Conservation (phyloP, 2,888 invertebrate genomes). For the Agriopis aurantiaria region DNA sequence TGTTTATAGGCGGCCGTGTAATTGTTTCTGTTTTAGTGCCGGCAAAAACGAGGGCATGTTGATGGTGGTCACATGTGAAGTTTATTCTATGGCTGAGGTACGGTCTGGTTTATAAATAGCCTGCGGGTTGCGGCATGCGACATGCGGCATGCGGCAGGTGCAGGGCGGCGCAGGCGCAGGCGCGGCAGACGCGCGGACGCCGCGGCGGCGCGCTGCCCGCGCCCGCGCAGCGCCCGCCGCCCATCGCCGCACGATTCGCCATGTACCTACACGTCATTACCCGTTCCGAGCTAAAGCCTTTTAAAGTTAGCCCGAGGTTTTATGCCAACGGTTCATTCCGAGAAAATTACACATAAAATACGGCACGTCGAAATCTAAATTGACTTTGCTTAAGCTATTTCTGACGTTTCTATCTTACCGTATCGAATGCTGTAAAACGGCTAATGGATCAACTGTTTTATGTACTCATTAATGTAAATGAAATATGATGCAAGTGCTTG, state of each 20-base stretch:
- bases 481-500: constrained; percentile 19
- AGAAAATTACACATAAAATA: constrained; percentile 40
- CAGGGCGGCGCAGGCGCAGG: constrained; percentile 63
- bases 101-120: constrained; percentile 83
- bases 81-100: constrained; percentile 70
- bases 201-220: constrained; percentile 49
- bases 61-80: constrained; percentile 50
- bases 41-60: constrained; percentile 32
- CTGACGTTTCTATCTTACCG: constrained; percentile 29
- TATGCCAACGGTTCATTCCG: constrained; percentile 38
- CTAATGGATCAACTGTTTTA: constrained; percentile 25
- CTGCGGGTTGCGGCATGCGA: constrained; percentile 50
- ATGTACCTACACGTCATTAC: constrained; percentile 29
- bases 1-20: constrained; percentile 26
- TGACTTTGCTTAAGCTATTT: constrained; percentile 29
- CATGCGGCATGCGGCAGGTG: constrained; percentile 61
- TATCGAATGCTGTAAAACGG: constrained; percentile 24
- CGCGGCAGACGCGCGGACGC: constrained; percentile 70
- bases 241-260: too few relatives aligned
- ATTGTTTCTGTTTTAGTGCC: constrained; percentile 34
- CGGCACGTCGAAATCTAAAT: constrained; percentile 40
- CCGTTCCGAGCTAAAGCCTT: constrained; percentile 35
- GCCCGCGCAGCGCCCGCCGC: too few relatives aligned
- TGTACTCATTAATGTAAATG: constrained; percentile 21
- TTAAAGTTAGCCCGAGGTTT: constrained; percentile 42